phyloP scores from a whole-genome alignment of 2,888 invertebrate species.

The Cantharis rufa region DNA sequence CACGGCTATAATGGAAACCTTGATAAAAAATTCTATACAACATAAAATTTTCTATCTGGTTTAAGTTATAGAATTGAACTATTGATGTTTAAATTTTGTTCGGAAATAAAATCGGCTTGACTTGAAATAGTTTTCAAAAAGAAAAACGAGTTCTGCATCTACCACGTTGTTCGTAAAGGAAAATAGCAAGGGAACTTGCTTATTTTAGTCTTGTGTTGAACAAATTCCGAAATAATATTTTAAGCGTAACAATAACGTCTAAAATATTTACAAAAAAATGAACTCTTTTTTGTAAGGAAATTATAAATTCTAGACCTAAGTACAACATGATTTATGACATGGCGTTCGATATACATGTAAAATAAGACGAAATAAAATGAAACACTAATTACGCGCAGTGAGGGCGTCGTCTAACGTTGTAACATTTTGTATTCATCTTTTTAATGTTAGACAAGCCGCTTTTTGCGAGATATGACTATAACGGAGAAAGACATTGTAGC shows the following conservation, averaged over 20 bases:
- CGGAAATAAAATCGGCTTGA: neutral
- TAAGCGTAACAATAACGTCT: neutral
- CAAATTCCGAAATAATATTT: neutral
- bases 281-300: neutral
- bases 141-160: neutral
- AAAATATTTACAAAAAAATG: neutral
- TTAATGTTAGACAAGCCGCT: conserved; percentile 15
- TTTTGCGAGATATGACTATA: conserved; percentile 34
- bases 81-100: conserved; percentile 1
- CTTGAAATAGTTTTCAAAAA: neutral
- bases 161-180: neutral
- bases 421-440: neutral
- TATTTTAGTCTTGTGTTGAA: neutral
- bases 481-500: conserved; percentile 53
- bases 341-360: conserved; percentile 8
- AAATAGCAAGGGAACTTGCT: neutral
- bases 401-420: conserved; percentile 16
- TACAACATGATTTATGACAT: conserved; percentile 6
- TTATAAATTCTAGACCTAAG: neutral
- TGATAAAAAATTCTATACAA: neutral
- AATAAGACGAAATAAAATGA: conserved; percentile 14
- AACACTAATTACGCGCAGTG: conserved; percentile 19
- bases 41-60: neutral
- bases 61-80: neutral
- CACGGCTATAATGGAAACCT: neutral